phyloP scores from a whole-genome alignment of 2,797 vertebrate species.

The Fistularia tabacaria region DNA sequence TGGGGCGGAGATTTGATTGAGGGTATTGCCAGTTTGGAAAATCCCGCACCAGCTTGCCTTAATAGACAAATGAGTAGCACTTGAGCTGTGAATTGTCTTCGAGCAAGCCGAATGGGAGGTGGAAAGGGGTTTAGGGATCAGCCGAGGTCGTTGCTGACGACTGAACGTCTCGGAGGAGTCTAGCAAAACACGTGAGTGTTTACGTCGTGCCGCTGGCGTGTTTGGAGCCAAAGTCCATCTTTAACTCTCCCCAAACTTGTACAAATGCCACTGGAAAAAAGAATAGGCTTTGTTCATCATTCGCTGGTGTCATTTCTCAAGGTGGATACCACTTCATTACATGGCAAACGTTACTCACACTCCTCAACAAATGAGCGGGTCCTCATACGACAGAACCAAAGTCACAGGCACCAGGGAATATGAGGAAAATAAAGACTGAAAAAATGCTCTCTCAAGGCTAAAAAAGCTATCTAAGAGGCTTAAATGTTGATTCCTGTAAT shows the following conservation, averaged over 20 bases:
- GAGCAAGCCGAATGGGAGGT: too few relatives aligned
- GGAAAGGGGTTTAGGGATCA: neutral
- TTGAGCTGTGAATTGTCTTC: too few relatives aligned
- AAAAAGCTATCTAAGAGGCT: neutral
- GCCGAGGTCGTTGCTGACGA: conserved; percentile 43
- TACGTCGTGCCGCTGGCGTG: conserved; percentile 33
- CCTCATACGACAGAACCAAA: conserved; percentile 56
- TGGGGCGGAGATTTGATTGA: too few relatives aligned
- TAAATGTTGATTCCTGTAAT: conserved; percentile 37
- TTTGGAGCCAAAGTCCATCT: conserved; percentile 54
- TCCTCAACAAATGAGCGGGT: conserved; percentile 59
- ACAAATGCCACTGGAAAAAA: conserved; percentile 5
- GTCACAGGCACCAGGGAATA: conserved; percentile 45
- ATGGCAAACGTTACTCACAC: conserved; percentile 73
- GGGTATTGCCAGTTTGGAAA: too few relatives aligned
- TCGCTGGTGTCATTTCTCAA: conserved; percentile 86
- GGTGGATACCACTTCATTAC: conserved; percentile 79
- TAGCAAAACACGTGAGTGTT: conserved; percentile 1
- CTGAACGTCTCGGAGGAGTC: conserved; percentile 23
- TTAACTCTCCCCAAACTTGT: conserved; percentile 29
- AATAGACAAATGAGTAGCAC: too few relatives aligned
- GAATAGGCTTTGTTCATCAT: conserved; percentile 21
- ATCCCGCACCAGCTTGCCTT: too few relatives aligned
- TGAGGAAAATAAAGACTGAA: conserved; percentile 34
- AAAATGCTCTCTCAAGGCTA: conserved; percentile 19